Percentiles rank a stretch among this genome's conserved stretches.
These are phyloP conservation scores for Lycaena phlaeas DNA, from an alignment of 2,888 invertebrate species.

Conservation along the genomic window DNA sequence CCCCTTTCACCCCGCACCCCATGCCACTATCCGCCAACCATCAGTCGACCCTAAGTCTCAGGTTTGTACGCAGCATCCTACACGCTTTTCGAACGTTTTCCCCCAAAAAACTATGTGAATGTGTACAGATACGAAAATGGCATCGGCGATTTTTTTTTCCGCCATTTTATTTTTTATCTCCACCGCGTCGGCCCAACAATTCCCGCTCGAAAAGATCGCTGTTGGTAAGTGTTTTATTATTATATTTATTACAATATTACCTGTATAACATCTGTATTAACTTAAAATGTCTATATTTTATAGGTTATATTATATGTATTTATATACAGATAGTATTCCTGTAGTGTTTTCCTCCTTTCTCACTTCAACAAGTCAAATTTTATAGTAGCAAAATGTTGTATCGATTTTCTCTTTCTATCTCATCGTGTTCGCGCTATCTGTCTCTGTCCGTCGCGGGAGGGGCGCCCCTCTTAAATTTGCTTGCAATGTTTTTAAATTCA, in stretches of 20 bases:
- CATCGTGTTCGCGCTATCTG: constrained; percentile 25
- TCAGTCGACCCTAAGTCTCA: constrained; percentile 68
- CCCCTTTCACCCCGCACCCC: constrained; percentile 40
- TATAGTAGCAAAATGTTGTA: constrained; percentile 27
- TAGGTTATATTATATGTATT: constrained; percentile 12
- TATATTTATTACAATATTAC: neutral
- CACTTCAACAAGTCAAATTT: constrained; percentile 27
- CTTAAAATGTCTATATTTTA: constrained; percentile 11
- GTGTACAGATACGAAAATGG: constrained; percentile 20
- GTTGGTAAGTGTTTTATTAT: constrained; percentile 47
- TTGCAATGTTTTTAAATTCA: neutral
- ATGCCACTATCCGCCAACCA: constrained; percentile 44
- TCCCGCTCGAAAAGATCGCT: constrained; percentile 60
- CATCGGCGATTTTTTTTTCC: constrained; percentile 21
- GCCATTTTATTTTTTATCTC: constrained; percentile 37
- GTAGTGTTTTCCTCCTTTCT: constrained; percentile 35
- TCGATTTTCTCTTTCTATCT: constrained; percentile 41
- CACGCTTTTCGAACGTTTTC: constrained; percentile 33
- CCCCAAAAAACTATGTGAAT: constrained; percentile 11
- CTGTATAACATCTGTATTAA: neutral
- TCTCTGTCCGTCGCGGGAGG: constrained; percentile 19
- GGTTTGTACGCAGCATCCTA: constrained; percentile 64
- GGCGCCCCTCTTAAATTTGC: constrained; percentile 11
- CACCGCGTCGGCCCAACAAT: constrained; percentile 45
- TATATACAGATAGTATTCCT: too few relatives aligned